These are phyloP conservation scores for Iguana delicatissima DNA, from an alignment of 2,797 vertebrate species.

Conservation along the genomic window DNA sequence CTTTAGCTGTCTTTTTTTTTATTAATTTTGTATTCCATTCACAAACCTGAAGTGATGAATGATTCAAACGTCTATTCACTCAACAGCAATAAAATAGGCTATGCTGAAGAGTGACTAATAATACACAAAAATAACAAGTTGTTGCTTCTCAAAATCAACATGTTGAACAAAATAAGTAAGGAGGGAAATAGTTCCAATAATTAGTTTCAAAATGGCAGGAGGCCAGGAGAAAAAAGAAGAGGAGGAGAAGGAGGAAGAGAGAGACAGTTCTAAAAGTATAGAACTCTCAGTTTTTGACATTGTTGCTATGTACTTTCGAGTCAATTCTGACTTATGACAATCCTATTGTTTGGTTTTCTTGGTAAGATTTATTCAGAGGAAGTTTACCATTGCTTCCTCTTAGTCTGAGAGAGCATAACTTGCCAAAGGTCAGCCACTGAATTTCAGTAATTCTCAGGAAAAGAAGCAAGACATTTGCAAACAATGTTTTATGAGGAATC, in stretches of 20 bases:
- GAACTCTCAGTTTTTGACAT: too few species aligned
- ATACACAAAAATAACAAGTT: conserved; percentile 14
- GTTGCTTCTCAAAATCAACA: neutral
- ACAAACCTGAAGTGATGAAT: neutral
- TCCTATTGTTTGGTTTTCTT: too few species aligned
- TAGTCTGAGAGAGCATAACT: too few species aligned
- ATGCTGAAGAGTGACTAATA: conserved; percentile 8
- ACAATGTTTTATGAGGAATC: neutral
- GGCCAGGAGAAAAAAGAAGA: neutral
- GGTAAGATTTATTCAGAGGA: too few species aligned
- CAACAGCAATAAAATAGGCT: neutral
- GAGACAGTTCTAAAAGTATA: neutral
- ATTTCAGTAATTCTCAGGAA: neutral
- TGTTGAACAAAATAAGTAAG: neutral
- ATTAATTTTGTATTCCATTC: neutral
- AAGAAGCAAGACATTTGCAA: neutral
- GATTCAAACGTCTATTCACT: neutral
- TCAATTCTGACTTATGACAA: too few species aligned
- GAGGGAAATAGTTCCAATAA: neutral
- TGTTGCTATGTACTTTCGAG: too few species aligned
- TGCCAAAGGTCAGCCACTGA: too few species aligned
- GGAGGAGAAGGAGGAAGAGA: neutral
- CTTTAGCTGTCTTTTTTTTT: neutral
- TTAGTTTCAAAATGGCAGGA: conserved; percentile 1
- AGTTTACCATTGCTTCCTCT: too few species aligned